Base-by-base conservation (phyloP, 92 coral and sea anemone species). In the Palythoa caribaeorum region DNA sequence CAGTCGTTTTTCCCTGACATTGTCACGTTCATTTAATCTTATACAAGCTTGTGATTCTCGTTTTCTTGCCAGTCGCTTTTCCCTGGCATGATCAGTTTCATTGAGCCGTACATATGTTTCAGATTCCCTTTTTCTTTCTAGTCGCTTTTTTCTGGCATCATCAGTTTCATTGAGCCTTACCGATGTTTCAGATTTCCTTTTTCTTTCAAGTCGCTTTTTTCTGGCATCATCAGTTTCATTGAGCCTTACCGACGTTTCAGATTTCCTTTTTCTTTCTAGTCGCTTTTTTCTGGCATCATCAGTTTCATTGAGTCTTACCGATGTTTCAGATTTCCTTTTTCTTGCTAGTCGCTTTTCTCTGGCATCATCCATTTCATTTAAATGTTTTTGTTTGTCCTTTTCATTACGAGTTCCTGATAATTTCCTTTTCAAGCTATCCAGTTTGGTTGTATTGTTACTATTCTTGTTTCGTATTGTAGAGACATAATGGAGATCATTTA, bases 141-240 rank as follows among this genome's bases (percentile, higher is more conserved):
- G 77, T 53, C 77, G 2, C 38, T 72, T 72, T 72, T 72, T 53
- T 72, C 77, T 72, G 77, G 77, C 38, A 72, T 72, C 53, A 72
- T 53, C 38, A 69, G 69, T 62, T 62, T 62, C 69, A 62, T 16
- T 16, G 28, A 62, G 17, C 17, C 69, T 62, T 62, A 62, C 69
- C n/a, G n/a, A n/a, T 62, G 69, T 62, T 62, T 62, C 17, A 21
- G 16, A 21, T 72, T 72, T 53, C 76, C 76, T 72, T 72, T 53
- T 72, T 72, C 38, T 72, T 72, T 53, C 15, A 72, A 72, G 77
- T 53, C 77, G 2, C 38, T 72, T 72, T 72, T 72, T 53, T 72
- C 77, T 72, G 77, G 77, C 38, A 72, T 72, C 53, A 72, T 53
- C 38, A 69, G 69, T 62, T 62, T 62, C 69, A 62, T 16, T 16